A percentile compares a stretch with the other conserved stretches of the same genome.
Evolutionary conservation across 2,113 vertebrate species (phyloP).

Genomic region (Phalacrocorax aristotelis): DNA sequence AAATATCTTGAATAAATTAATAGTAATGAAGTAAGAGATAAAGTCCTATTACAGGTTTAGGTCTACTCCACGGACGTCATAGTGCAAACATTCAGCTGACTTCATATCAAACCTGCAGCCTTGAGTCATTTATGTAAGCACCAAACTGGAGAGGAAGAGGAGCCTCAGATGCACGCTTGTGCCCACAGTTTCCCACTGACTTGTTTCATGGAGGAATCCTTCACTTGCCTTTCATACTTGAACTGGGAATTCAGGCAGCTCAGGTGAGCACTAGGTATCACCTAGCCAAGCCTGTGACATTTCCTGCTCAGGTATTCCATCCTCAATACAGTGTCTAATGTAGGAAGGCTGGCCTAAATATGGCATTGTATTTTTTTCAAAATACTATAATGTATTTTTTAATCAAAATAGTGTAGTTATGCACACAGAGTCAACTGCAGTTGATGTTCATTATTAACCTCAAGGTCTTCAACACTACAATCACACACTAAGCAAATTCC

Average conservation of each 20-base stretch:
- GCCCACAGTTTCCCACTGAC: background rate
- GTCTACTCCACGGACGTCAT: background rate
- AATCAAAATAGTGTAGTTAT: background rate
- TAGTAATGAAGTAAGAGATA: background rate
- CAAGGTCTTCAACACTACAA: background rate
- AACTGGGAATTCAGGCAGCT: background rate
- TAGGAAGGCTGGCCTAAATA: background rate
- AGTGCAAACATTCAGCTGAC: background rate
- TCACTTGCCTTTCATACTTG: background rate
- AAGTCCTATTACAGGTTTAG: background rate
- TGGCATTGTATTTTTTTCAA: background rate
- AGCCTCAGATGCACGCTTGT: background rate
- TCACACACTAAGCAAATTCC: background rate
- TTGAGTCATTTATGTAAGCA: background rate
- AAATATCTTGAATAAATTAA: background rate
- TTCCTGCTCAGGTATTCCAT: background rate
- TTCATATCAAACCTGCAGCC: background rate
- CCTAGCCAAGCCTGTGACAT: background rate
- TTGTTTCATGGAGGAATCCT: background rate
- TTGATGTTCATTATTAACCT: background rate
- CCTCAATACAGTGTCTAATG: background rate
- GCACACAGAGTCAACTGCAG: background rate
- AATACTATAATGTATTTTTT: background rate
- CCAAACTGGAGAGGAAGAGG: background rate
- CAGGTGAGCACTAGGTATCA: rapidly evolving